Base-by-base conservation (phyloP, 2,888 invertebrate genomes). In the Coenonympha glycerion region DNA sequence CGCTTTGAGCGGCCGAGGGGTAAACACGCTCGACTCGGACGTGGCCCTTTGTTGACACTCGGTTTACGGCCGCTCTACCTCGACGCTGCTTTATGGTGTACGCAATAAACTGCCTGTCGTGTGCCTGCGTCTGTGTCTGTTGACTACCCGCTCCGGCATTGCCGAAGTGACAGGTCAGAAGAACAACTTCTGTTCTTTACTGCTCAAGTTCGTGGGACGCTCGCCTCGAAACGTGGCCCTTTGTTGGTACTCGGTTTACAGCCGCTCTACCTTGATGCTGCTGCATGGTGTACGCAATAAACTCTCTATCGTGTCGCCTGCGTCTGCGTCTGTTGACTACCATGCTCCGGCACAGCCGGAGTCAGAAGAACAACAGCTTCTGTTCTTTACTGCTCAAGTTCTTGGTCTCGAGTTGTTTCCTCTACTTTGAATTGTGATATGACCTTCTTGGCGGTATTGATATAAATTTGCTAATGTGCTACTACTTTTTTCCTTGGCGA, bases 231-330 rank as follows among this genome's bases (percentile, higher is more conserved):
- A 76, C 78, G 76, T 68, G 70, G 75, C 76, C 70, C 81, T 80
- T 85, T 85, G 85, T 86, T 84, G 84, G 84, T 79, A 79, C 72
- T 82, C 73, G 73, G 70, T 82, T 82, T 82, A 84, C 74, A 75
- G 73, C 72, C 69, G 72, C 67, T 67, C 68, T 69, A 73, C 71
- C 73, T 70, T 60, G 64, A 51, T 63, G 59, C 61, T 56, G 68
- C 68, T 76, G 78, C 76, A 78, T 71, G 68, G 69, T 71, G 68
- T 62, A 61, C 62, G 71, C 69, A 69, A 70, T 77, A 77, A 79
- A 79, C 73, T 69, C 30, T 37, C 24, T n/a, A n/a, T n/a, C n/a
- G n/a, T 42, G 47, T 45, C 40, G 33, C 21, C 3, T 8, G n/a
- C 9, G 34, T 22, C 36, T 40, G 37, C 40, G 36, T 41, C 56